Evolutionary conservation across 2,113 vertebrate species (phyloP).

Genomic region (Eulacestoma nigropectus): DNA sequence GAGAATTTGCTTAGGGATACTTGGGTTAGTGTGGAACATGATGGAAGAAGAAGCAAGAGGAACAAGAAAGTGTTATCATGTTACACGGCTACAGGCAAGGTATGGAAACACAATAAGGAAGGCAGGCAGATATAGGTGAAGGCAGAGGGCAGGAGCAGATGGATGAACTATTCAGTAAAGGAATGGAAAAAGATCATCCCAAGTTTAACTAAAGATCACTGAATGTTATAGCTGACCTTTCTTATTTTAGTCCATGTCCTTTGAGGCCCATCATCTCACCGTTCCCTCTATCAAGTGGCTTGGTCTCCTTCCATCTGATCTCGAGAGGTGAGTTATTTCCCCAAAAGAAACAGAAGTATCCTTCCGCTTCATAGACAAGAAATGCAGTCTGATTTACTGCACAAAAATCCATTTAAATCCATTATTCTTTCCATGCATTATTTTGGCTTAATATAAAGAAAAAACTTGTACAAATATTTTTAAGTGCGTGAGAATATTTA

Average conservation of each 20-base stretch:
- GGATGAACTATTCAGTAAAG: background rate
- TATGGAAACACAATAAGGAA: background rate
- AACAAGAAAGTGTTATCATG: background rate
- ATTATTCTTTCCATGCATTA: background rate
- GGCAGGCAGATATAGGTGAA: background rate
- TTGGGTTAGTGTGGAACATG: background rate
- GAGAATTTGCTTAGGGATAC: background rate
- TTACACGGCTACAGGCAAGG: background rate
- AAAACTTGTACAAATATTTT: background rate
- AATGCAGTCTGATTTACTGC: background rate
- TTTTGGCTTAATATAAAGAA: background rate
- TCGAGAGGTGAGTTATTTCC: constrained; percentile 80
- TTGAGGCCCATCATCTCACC: constrained; percentile 91
- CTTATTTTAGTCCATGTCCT: constrained; percentile 90
- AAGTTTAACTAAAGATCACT: background rate
- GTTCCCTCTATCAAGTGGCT: constrained; percentile 94
- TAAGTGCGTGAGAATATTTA: background rate
- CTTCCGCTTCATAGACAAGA: background rate
- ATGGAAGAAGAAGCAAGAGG: background rate
- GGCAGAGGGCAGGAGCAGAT: background rate
- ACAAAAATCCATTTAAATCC: background rate
- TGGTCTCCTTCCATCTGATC: constrained; percentile 95
- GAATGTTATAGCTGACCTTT: background rate
- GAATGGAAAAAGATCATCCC: background rate
- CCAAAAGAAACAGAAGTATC: background rate